Conservation (phyloP, 2,888 invertebrate genomes). For the Drosophila percnosoma region DNA sequence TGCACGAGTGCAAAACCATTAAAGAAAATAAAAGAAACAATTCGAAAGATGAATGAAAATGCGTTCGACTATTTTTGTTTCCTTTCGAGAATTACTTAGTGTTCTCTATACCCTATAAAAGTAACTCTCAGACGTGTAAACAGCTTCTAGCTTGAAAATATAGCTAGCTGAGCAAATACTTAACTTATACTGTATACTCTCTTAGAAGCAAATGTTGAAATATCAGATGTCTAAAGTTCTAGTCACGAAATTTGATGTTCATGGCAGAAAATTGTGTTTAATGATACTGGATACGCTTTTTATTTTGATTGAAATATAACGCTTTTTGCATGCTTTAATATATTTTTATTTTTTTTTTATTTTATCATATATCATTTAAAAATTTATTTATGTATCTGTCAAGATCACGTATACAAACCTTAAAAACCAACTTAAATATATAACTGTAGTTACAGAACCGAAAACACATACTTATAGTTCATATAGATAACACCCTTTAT, state of each 20-base stretch:
- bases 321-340: background rate
- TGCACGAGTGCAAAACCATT: conserved; percentile 47
- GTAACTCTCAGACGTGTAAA: background rate
- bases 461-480: background rate
- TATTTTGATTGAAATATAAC: background rate
- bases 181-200: background rate
- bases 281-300: background rate
- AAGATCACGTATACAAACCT: background rate
- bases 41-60: conserved; percentile 49
- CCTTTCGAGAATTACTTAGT: conserved; percentile 1
- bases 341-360: too few species aligned
- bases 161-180: background rate
- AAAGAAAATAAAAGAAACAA: conserved; percentile 16
- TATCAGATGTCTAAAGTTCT: background rate
- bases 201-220: background rate
- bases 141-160: background rate
- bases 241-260: background rate
- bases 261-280: background rate
- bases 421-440: background rate
- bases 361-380: too few species aligned
- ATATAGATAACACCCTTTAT: background rate
- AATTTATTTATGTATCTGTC: background rate
- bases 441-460: background rate
- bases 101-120: conserved; percentile 19
- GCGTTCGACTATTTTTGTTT: background rate